Evolutionary conservation across 2,888 invertebrate genomes (phyloP).

Genomic region (Bombyx huttoni): DNA sequence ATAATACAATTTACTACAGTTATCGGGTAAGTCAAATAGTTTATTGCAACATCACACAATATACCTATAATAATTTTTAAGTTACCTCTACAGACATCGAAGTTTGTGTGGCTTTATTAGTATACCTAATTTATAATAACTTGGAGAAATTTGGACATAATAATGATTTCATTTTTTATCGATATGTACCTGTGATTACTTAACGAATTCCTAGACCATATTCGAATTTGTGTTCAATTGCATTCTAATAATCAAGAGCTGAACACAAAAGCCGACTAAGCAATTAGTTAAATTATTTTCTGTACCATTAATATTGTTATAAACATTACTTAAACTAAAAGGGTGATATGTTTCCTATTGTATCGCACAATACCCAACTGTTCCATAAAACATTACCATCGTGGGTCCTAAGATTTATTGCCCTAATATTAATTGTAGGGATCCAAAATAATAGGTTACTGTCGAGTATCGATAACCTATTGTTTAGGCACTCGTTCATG

Average conservation of each 20-base stretch:
- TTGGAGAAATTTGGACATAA: too few relatives aligned
- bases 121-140: too few relatives aligned
- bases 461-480: constrained; percentile 10
- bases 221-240: too few relatives aligned
- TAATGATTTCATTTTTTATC: too few relatives aligned
- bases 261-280: too few relatives aligned
- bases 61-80: too few relatives aligned
- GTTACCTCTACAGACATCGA: too few relatives aligned
- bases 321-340: background rate
- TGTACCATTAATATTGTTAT: background rate
- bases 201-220: too few relatives aligned
- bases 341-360: background rate
- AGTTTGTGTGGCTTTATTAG: too few relatives aligned
- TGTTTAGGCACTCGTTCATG: background rate
- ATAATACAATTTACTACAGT: background rate
- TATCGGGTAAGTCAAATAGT: background rate
- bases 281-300: too few relatives aligned
- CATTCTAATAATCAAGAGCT: too few relatives aligned
- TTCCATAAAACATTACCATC: constrained; percentile 15
- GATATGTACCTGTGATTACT: too few relatives aligned
- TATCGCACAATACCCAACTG: background rate
- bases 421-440: constrained; percentile 40
- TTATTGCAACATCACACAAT: background rate
- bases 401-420: constrained; percentile 35
- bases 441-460: constrained; percentile 25